Percentiles rank a stretch among this genome's conserved stretches.
These are phyloP conservation scores for Pollenia labialis DNA, from an alignment of 2,888 invertebrate species.

Conservation along the genomic window DNA sequence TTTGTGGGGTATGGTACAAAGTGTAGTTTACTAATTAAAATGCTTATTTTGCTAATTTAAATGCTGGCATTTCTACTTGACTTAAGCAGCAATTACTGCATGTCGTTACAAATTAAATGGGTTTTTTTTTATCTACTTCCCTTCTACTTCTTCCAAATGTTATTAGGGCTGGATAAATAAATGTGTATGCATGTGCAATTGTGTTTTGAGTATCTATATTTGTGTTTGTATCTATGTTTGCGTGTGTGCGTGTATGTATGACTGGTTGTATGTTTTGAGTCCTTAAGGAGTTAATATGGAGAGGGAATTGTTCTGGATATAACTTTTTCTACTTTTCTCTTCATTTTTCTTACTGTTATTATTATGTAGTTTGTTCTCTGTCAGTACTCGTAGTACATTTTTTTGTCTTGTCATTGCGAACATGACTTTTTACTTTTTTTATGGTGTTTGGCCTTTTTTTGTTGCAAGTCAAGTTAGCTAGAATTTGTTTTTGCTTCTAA, in stretches of 20 bases:
- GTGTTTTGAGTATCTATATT: background rate
- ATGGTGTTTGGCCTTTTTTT: constrained; percentile 30
- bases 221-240: background rate
- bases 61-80: constrained; percentile 75
- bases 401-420: constrained; percentile 61
- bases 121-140: constrained; percentile 44
- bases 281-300: constrained; percentile 22
- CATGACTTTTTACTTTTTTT: constrained; percentile 64
- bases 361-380: constrained; percentile 18
- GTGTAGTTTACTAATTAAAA: constrained; percentile 80
- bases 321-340: background rate
- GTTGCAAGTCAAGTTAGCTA: constrained; percentile 26
- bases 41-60: constrained; percentile 80
- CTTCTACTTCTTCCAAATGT: constrained; percentile 33
- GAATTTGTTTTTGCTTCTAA: constrained; percentile 12
- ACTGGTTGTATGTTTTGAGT: background rate
- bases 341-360: constrained; percentile 1
- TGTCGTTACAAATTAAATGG: constrained; percentile 75
- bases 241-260: background rate
- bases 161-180: constrained; percentile 13
- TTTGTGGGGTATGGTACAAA: constrained; percentile 25
- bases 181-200: background rate
- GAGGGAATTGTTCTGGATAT: constrained; percentile 40
- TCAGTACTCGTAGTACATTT: background rate
- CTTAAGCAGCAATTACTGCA: constrained; percentile 77